A percentile compares a stretch with the other conserved stretches of the same genome.
phyloP scores from a whole-genome alignment of 2,113 vertebrate species.

The Dromiciops gliroides region DNA sequence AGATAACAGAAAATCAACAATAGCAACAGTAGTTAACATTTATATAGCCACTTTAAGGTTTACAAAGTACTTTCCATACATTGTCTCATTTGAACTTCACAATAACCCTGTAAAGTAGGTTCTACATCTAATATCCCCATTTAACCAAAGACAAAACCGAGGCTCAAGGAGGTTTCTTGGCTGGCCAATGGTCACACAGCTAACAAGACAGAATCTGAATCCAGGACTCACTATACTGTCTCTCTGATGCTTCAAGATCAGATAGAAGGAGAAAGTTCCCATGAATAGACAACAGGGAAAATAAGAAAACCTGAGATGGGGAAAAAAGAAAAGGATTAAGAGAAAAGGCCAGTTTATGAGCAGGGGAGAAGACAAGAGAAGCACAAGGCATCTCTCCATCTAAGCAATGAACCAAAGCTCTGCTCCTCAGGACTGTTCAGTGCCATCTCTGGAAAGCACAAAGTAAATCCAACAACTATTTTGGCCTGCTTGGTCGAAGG shows the following conservation, averaged over 20 bases:
- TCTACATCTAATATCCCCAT: neutral
- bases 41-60: neutral
- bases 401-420: conserved; percentile 38
- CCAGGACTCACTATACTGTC: neutral
- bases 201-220: neutral
- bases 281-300: neutral
- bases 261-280: neutral
- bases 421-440: conserved; percentile 28
- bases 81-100: neutral
- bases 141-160: neutral
- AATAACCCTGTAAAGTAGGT: neutral
- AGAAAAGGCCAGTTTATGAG: conserved; percentile 14
- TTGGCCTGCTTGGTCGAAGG: conserved; percentile 37
- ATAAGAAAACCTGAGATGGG: neutral
- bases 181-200: neutral
- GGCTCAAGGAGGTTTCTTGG: neutral
- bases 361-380: conserved; percentile 7
- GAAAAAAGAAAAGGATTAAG: neutral
- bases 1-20: neutral
- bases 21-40: neutral
- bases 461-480: conserved; percentile 21
- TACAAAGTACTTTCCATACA: neutral
- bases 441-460: conserved; percentile 38
- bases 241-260: neutral
- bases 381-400: neutral